Evolutionary conservation across 2,888 invertebrate species (phyloP).

Genomic region (Ctenicera cuprea): DNA sequence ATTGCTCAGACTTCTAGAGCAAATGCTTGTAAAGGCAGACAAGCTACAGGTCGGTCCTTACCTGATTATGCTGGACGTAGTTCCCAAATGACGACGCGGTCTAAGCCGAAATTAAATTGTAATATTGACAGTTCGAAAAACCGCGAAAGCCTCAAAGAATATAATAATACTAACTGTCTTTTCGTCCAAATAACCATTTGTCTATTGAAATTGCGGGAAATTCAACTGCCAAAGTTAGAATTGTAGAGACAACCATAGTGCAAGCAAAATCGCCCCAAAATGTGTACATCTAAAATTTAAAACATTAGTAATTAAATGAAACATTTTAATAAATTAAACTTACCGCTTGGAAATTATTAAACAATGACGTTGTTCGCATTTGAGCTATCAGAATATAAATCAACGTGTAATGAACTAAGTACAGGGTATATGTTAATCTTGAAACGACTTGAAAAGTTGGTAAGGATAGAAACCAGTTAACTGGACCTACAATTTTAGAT

Average conservation of each 20-base stretch:
- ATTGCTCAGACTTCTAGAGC: too few species aligned
- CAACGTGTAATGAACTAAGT: constrained; percentile 72
- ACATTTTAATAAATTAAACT: constrained; percentile 27
- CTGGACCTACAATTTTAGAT: constrained; percentile 58
- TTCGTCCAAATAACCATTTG: constrained; percentile 29
- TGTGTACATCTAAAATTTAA: constrained; percentile 24
- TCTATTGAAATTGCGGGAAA: constrained; percentile 19
- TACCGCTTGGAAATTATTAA: constrained; percentile 62
- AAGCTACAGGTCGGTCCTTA: too few species aligned
- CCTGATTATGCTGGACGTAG: too few species aligned
- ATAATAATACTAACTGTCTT: constrained; percentile 14
- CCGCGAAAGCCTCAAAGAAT: too few species aligned
- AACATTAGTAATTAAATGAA: neutral
- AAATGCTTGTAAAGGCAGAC: too few species aligned
- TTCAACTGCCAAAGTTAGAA: constrained; percentile 32
- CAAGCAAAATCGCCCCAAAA: constrained; percentile 41
- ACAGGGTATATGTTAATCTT: constrained; percentile 74
- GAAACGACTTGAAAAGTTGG: constrained; percentile 73
- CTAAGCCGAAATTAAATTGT: too few species aligned
- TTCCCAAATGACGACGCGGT: too few species aligned
- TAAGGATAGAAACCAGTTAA: constrained; percentile 74
- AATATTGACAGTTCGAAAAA: too few species aligned
- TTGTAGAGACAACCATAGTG: constrained; percentile 5
- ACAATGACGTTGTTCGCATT: constrained; percentile 57
- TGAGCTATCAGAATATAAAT: constrained; percentile 52